These are phyloP conservation scores for Laothoe populi DNA, from an alignment of 2,888 invertebrate species.

Conservation along the genomic window DNA sequence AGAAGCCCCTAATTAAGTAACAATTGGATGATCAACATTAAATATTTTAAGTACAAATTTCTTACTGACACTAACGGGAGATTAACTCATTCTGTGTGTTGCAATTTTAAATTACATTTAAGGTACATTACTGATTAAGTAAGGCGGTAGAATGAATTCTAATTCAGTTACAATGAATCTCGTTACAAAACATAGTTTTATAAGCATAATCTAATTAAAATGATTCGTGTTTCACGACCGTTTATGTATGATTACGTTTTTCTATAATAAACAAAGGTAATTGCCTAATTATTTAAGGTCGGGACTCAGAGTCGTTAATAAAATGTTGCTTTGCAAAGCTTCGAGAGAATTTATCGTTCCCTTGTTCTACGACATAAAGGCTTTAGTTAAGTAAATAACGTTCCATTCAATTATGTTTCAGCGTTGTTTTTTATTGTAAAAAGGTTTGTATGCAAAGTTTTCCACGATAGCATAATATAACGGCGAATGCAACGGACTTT, in stretches of 20 bases:
- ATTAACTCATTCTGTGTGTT: too few species aligned
- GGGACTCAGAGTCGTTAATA: slow-evolving; percentile 53
- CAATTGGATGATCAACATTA: too few species aligned
- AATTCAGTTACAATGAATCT: not conserved
- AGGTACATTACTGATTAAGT: not conserved
- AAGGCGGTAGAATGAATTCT: not conserved
- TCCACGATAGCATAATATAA: slow-evolving; percentile 36
- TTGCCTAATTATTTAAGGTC: slow-evolving; percentile 74
- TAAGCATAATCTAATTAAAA: slow-evolving; percentile 37
- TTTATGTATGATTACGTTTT: slow-evolving; percentile 62
- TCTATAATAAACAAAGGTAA: slow-evolving; percentile 72
- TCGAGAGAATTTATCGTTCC: slow-evolving; percentile 66
- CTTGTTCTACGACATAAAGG: slow-evolving; percentile 52
- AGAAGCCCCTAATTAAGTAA: too few species aligned
- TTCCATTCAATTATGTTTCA: slow-evolving; percentile 52
- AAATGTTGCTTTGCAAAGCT: slow-evolving; percentile 59
- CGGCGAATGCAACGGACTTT: slow-evolving; percentile 8
- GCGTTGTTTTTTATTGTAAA: slow-evolving; percentile 41
- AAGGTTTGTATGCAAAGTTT: slow-evolving; percentile 31
- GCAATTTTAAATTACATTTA: too few species aligned
- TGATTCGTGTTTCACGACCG: slow-evolving; percentile 49
- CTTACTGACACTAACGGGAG: too few species aligned
- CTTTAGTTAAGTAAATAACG: slow-evolving; percentile 54
- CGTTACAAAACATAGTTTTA: slow-evolving; percentile 19
- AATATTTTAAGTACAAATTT: too few species aligned